phyloP scores from a whole-genome alignment of 2,113 vertebrate species.

The Siphamia tubifer region DNA sequence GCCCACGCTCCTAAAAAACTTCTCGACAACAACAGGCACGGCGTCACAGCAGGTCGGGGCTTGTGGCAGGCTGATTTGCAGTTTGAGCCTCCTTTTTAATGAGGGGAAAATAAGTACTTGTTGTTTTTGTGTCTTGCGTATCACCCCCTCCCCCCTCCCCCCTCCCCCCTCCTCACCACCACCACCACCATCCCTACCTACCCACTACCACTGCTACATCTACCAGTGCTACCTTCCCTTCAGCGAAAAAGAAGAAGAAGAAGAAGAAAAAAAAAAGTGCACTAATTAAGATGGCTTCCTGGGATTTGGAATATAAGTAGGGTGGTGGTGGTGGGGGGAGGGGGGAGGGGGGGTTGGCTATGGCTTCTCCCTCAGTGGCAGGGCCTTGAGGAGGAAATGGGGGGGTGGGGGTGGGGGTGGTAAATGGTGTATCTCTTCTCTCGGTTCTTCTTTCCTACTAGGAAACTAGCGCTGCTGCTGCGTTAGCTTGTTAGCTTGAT shows the following conservation, averaged over 20 bases:
- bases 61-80: constrained; percentile 72
- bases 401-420: constrained; percentile 56
- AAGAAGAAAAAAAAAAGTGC: constrained; percentile 34
- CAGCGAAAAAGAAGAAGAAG: constrained; percentile 23
- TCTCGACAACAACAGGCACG: constrained; percentile 51
- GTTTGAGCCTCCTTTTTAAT: constrained; percentile 69
- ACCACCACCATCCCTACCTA: constrained; percentile 53
- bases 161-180: constrained; percentile 52
- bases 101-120: constrained; percentile 73
- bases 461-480: no score
- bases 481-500: constrained; percentile 50
- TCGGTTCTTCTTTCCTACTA: constrained; percentile 5
- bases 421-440: no score
- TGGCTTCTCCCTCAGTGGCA: constrained; percentile 45
- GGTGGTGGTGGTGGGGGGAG: no score
- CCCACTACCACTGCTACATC: constrained; percentile 34
- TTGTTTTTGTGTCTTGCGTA: constrained; percentile 62
- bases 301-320: constrained; percentile 62
- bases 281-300: constrained; percentile 74
- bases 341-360: constrained; percentile 15
- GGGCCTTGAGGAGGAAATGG: constrained; percentile 52
- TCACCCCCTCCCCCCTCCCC: constrained; percentile 58
- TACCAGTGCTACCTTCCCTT: constrained; percentile 53
- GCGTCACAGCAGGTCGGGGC: constrained; percentile 67
- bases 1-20: constrained; percentile 61